Percentiles rank a stretch among this genome's conserved stretches.
Conservation (phyloP, 2,113 vertebrate genomes). For the Lamprotornis superbus region DNA sequence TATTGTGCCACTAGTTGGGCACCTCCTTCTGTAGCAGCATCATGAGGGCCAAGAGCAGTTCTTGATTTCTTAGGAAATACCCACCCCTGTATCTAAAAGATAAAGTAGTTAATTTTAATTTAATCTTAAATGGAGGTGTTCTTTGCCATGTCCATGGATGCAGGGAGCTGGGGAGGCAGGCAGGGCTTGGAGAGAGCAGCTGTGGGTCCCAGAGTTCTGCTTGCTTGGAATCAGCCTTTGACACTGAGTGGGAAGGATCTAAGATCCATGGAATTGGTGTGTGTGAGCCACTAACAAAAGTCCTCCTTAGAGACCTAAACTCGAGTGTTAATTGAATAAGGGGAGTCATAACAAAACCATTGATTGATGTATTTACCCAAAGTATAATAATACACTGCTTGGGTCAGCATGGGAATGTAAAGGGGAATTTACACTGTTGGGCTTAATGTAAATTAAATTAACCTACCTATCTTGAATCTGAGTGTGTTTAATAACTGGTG, state of each 20-base stretch:
- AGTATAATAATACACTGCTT: constrained; percentile 59
- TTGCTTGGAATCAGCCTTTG: constrained; percentile 55
- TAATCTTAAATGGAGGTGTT: background rate
- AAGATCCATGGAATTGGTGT: constrained; percentile 34
- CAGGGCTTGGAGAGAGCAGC: constrained; percentile 24
- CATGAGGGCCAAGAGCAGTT: background rate
- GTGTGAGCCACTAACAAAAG: constrained; percentile 62
- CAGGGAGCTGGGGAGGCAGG: background rate
- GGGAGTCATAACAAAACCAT: constrained; percentile 18
- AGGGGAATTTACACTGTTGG: constrained; percentile 71
- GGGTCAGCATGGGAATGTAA: constrained; percentile 67
- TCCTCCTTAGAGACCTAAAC: constrained; percentile 37
- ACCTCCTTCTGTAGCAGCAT: background rate
- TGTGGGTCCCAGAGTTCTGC: constrained; percentile 52
- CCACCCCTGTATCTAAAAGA: fast-evolving
- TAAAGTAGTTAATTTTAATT: background rate
- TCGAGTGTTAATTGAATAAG: constrained; percentile 18
- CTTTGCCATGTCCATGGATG: too few relatives aligned
- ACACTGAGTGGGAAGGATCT: background rate
- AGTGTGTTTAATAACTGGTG: constrained; percentile 73
- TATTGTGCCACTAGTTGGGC: fast-evolving
- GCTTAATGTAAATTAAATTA: constrained; percentile 73
- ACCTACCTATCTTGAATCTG: constrained; percentile 67
- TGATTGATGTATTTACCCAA: constrained; percentile 39
- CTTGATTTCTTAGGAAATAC: background rate